These are phyloP conservation scores for Drosophila leontia DNA, from an alignment of 1,140 invertebrate genomes.

Conservation along the genomic window DNA sequence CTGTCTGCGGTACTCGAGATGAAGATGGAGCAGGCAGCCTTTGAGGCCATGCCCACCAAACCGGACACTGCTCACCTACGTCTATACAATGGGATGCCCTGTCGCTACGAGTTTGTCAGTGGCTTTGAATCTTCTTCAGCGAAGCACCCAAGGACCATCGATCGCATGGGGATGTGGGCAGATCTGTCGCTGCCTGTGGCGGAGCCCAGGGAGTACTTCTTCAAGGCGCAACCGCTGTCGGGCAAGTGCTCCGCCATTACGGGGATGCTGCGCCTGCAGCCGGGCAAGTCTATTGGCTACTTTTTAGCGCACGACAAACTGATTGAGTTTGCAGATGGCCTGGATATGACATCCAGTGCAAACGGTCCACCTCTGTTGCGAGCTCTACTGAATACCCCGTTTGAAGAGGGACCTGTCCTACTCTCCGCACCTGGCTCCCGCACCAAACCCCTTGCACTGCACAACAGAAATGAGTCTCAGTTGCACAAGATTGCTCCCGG, in stretches of 20 bases:
- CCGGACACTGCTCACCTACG: constrained; percentile 87
- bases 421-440: constrained; percentile 12
- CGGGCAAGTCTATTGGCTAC: constrained; percentile 85
- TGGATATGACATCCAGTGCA: constrained; percentile 22
- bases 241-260: constrained; percentile 51
- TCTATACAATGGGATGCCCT: constrained; percentile 89
- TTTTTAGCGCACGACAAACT: constrained; percentile 58
- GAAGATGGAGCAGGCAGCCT: constrained; percentile 89
- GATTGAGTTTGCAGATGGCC: constrained; percentile 61
- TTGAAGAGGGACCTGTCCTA: constrained; percentile 45
- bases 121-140: background rate
- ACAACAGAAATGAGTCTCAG: constrained; percentile 66
- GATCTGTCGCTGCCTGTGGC: constrained; percentile 39
- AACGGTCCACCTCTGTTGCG: constrained; percentile 40
- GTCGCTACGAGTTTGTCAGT: constrained; percentile 72
- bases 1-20: constrained; percentile 94
- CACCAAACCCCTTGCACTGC: background rate
- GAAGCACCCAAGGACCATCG: constrained; percentile 13
- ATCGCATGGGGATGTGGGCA: constrained; percentile 67
- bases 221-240: constrained; percentile 30
- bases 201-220: constrained; percentile 26
- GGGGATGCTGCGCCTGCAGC: constrained; percentile 44
- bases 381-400: constrained; percentile 63
- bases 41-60: constrained; percentile 85
- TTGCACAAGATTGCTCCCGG: constrained; percentile 84